Percentiles rank a stretch among this genome's conserved stretches.
These are phyloP conservation scores for Gambusia affinis DNA, from an alignment of 2,113 vertebrate genomes.

Conservation along the genomic window DNA sequence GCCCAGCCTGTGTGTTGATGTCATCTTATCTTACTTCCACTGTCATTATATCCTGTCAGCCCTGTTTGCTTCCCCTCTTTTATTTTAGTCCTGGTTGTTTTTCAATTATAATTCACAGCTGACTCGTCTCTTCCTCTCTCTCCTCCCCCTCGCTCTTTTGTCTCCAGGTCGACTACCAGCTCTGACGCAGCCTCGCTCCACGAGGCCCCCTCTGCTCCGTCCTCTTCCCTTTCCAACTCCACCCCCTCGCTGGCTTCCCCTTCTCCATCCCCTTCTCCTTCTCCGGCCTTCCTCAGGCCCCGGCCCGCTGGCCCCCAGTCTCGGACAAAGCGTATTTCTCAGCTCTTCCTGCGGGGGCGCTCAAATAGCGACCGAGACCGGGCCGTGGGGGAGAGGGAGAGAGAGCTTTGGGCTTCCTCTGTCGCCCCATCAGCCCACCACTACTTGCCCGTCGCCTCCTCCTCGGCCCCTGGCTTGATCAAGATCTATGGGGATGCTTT, in stretches of 20 bases:
- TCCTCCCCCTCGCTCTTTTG: slow-evolving; percentile 38
- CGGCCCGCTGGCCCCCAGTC: slow-evolving; percentile 76
- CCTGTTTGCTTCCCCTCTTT: slow-evolving; percentile 39
- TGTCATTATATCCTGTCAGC: slow-evolving; percentile 38
- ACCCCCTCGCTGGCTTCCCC: slow-evolving; percentile 79
- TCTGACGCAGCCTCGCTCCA: slow-evolving; percentile 81
- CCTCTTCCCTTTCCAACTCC: slow-evolving; percentile 78
- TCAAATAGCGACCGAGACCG: slow-evolving; percentile 82
- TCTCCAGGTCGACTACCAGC: slow-evolving; percentile 80
- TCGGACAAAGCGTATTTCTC: slow-evolving; percentile 90
- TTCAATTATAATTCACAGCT: slow-evolving; percentile 73
- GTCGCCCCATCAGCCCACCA: slow-evolving; percentile 82
- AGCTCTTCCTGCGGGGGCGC: slow-evolving; percentile 86
- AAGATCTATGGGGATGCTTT: slow-evolving; percentile 84
- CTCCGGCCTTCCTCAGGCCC: slow-evolving; percentile 80
- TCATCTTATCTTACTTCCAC: slow-evolving; percentile 56
- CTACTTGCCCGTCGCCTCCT: slow-evolving; percentile 78
- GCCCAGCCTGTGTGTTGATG: slow-evolving; percentile 27
- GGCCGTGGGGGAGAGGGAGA: slow-evolving; percentile 77
- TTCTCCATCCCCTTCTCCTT: slow-evolving; percentile 73
- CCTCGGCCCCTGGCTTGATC: slow-evolving; percentile 83
- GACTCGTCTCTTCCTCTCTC: slow-evolving; percentile 62
- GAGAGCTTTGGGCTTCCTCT: slow-evolving; percentile 85
- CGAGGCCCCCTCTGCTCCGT: slow-evolving; percentile 76
- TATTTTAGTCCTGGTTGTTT: slow-evolving; percentile 67